phyloP scores from a whole-genome alignment of 2,113 vertebrate species.

The Labeo rohita region DNA sequence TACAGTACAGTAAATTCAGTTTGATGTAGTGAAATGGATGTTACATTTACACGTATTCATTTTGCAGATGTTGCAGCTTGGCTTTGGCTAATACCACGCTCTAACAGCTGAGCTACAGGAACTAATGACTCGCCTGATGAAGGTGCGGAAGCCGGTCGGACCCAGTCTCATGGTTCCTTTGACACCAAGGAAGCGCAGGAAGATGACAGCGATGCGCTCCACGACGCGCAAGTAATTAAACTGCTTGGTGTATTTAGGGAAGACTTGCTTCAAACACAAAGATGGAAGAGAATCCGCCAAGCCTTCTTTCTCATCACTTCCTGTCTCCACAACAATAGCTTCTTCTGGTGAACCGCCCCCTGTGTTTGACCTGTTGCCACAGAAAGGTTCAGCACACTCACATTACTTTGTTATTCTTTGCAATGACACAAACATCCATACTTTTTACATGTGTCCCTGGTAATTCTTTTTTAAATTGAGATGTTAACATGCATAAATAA shows the following conservation, averaged over 20 bases:
- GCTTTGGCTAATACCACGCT: not conserved
- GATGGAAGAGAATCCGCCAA: conserved; percentile 76
- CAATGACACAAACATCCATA: too few species aligned
- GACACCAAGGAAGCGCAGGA: conserved; percentile 93
- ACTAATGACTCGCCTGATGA: conserved; percentile 82
- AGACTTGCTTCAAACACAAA: conserved; percentile 93
- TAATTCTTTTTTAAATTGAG: too few species aligned
- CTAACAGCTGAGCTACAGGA: not conserved
- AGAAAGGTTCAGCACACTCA: not conserved
- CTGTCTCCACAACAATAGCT: conserved; percentile 59
- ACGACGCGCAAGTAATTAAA: conserved; percentile 88
- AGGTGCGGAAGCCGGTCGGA: conserved; percentile 91
- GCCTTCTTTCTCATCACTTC: conserved; percentile 49
- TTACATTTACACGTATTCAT: not conserved
- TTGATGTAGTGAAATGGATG: not conserved
- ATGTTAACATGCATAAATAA: too few species aligned
- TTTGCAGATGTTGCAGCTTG: not conserved
- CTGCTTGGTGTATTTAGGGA: conserved; percentile 92
- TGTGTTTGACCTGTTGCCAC: conserved; percentile 39
- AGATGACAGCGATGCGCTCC: conserved; percentile 87
- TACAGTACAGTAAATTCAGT: not conserved
- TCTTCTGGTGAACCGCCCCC: conserved; percentile 48
- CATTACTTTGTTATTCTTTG: too few species aligned
- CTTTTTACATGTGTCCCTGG: too few species aligned
- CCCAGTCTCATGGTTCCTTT: conserved; percentile 91